Evolutionary conservation across 2,113 vertebrate species (phyloP), one percentile per base, ranked within the genome.

Genomic region (Catagonus wagneri): DNA sequence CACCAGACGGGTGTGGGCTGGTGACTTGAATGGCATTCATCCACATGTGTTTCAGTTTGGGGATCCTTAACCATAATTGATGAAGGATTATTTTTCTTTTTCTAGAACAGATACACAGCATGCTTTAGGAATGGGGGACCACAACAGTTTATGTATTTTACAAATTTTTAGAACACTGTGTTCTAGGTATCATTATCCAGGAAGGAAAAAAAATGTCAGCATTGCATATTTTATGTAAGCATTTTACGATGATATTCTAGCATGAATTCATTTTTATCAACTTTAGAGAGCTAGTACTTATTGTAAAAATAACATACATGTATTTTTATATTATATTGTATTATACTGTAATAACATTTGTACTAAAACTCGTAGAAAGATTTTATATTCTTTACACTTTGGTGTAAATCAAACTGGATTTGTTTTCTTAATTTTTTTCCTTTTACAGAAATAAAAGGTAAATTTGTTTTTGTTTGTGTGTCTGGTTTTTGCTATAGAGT

Each of bases 41-140:
- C 71, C 97, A 97, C 97, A 97, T 97, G 76, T 97, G 97, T 96
- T 97, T 97, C 97, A 97, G 97, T 98, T 97, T 97, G 96, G 65
- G 63, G 71, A 97, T 94, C 61, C 75, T 97, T 97, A 90, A 71
- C 92, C 92, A 83, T 95, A 96, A 97, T 80, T 76, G 96, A 93
- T 80, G 84, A 97, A 61, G 68, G 94, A 85, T 86, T 93, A 61
- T 56, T 98, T 97, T 97, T 88, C 78, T 91, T 97, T 95, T 95
- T 95, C 93, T 84, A 89, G 87, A 81, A 90, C 61, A 96, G 83
- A 93, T 89, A 96, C 86, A 90, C 83, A 83, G 79, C 86, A 84
- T 74, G 69, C 36, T 93, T 95, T 94, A 89, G 60, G 75, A 83
- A 68, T 39, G 58, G 58, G 6, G 36, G 32, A 39, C 58, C 39